Conservation (phyloP, 2,797 vertebrate genomes). For the Leuciscus waleckii region DNA sequence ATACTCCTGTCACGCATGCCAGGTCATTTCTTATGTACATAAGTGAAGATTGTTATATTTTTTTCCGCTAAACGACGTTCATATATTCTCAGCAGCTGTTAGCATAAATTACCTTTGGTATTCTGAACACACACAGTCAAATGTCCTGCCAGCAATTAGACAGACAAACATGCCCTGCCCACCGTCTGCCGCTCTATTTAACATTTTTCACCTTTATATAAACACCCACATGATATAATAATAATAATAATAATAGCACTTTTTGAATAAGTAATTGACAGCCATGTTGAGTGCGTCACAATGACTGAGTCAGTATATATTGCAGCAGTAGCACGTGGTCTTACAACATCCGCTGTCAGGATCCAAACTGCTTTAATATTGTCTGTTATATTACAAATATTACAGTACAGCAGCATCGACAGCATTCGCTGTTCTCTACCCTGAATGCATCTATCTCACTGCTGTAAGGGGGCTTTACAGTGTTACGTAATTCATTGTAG, state of each 20-base stretch:
- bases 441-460: background rate
- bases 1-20: background rate
- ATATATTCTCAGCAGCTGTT: background rate
- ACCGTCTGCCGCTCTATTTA: background rate
- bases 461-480: constrained; percentile 18
- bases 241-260: too few species aligned
- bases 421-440: constrained; percentile 22
- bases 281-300: background rate
- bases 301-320: background rate
- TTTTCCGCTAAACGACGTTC: background rate
- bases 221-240: background rate
- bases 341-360: background rate
- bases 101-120: constrained; percentile 1
- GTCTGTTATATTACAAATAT: background rate
- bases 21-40: background rate
- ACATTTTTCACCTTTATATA: background rate
- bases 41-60: background rate
- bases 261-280: background rate
- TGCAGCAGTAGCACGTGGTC: background rate
- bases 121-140: background rate
- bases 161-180: background rate
- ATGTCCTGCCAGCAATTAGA: background rate
- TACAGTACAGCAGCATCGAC: background rate
- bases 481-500: constrained; percentile 62
- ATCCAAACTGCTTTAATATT: background rate